These are phyloP conservation scores for Cryptophagus acutangulus DNA, from an alignment of 2,888 invertebrate species.

Conservation along the genomic window DNA sequence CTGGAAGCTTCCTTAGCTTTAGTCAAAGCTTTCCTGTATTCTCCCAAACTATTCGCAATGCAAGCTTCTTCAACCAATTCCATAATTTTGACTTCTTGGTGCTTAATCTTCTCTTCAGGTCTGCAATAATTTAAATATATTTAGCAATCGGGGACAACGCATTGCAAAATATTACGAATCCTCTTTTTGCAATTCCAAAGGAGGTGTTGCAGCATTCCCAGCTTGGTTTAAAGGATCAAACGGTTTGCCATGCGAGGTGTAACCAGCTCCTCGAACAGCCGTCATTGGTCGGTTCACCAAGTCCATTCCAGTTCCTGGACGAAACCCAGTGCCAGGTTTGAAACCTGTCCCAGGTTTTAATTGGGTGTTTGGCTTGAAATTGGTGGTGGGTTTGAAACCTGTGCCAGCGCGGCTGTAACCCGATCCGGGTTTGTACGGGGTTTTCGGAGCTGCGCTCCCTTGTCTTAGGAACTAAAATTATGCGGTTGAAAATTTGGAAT, in stretches of 20 bases:
- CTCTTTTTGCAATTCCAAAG: conserved; percentile 68
- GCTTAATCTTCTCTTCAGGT: conserved; percentile 86
- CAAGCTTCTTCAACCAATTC: conserved; percentile 88
- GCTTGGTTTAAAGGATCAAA: conserved; percentile 77
- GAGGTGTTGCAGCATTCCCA: conserved; percentile 52
- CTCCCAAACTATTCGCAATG: conserved; percentile 59
- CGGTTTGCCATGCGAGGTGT: conserved; percentile 69
- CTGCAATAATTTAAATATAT: conserved; percentile 52
- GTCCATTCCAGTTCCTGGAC: conserved; percentile 44
- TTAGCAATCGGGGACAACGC: background rate
- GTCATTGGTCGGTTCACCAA: conserved; percentile 79
- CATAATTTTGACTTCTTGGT: conserved; percentile 84
- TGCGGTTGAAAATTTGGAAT: conserved; percentile 4
- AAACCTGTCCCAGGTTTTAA: conserved; percentile 31
- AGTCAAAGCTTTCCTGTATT: conserved; percentile 66
- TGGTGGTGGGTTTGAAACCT: conserved; percentile 38
- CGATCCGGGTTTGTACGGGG: conserved; percentile 34
- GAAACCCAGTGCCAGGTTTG: conserved; percentile 45
- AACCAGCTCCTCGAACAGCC: conserved; percentile 94
- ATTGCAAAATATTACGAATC: conserved; percentile 61
- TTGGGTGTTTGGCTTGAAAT: conserved; percentile 25
- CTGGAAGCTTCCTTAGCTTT: conserved; percentile 96
- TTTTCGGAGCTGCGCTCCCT: conserved; percentile 32
- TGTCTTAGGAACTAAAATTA: conserved; percentile 35
- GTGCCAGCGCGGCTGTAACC: conserved; percentile 37